Percentiles rank a stretch among this genome's conserved stretches.
phyloP scores from a whole-genome alignment of 2,797 vertebrate genomes.

The Sebastes matsubarae region DNA sequence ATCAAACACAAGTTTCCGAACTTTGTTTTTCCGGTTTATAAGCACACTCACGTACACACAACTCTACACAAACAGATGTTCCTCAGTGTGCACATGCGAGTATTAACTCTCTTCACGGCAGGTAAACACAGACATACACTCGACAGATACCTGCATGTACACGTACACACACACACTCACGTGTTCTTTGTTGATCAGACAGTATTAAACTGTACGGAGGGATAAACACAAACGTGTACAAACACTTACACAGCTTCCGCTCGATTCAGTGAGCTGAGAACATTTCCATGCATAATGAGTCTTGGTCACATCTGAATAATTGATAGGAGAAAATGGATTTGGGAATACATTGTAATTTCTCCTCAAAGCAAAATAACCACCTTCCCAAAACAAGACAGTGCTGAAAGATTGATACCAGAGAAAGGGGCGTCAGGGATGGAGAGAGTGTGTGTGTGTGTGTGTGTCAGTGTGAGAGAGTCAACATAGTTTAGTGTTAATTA shows the following conservation, averaged over 20 bases:
- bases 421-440: not conserved
- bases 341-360: slow-evolving; percentile 71
- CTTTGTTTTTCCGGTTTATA: too few relatives aligned
- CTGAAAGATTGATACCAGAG: slow-evolving; percentile 51
- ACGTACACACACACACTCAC: not conserved
- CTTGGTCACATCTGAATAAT: slow-evolving; percentile 74
- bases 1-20: too few relatives aligned
- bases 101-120: not conserved
- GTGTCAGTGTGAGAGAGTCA: slow-evolving; percentile 29
- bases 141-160: not conserved
- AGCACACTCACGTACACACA: not conserved
- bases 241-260: slow-evolving; percentile 6
- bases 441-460: not conserved
- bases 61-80: not conserved
- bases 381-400: slow-evolving; percentile 63
- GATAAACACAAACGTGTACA: slow-evolving; percentile 9
- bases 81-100: not conserved
- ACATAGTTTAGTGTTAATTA: slow-evolving; percentile 59
- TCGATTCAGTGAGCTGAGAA: slow-evolving; percentile 42
- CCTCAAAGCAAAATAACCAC: slow-evolving; percentile 68
- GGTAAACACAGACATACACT: not conserved
- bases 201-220: not conserved
- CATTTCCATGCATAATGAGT: slow-evolving; percentile 67
- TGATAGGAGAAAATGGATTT: slow-evolving; percentile 73
- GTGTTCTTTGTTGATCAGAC: not conserved